These are phyloP conservation scores for Tricholauxania praeusta DNA, from an alignment of 2,888 invertebrate species.

Conservation along the genomic window DNA sequence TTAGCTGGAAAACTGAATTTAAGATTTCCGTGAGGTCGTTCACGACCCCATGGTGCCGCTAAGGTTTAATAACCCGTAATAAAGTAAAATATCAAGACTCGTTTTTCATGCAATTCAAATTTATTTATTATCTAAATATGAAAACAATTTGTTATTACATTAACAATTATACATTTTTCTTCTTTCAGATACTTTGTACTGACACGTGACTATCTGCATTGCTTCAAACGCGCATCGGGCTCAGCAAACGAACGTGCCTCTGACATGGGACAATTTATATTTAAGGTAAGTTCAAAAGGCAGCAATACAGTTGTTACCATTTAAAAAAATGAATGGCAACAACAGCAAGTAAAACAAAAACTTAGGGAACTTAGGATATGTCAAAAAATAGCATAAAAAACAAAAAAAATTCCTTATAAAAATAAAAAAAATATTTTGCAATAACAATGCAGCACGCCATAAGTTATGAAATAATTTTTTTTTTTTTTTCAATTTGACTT, in stretches of 20 bases:
- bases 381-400: background rate
- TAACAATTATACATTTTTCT: conserved; percentile 29
- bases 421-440: conserved; percentile 15
- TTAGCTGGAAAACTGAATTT: no score
- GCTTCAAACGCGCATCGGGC: conserved; percentile 74
- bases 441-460: conserved; percentile 15
- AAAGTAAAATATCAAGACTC: background rate
- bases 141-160: no score
- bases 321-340: background rate
- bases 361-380: background rate
- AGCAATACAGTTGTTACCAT: conserved; percentile 10
- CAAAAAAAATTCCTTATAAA: background rate
- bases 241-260: conserved; percentile 70
- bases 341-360: background rate
- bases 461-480: conserved; percentile 17
- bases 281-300: conserved; percentile 69
- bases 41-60: no score
- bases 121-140: background rate
- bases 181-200: conserved; percentile 72
- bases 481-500: background rate
- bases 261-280: conserved; percentile 77
- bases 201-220: conserved; percentile 76
- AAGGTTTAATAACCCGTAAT: no score
- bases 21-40: no score
- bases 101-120: background rate